Conservation (phyloP, 2,888 invertebrate genomes). For the Bellardia pandia region DNA sequence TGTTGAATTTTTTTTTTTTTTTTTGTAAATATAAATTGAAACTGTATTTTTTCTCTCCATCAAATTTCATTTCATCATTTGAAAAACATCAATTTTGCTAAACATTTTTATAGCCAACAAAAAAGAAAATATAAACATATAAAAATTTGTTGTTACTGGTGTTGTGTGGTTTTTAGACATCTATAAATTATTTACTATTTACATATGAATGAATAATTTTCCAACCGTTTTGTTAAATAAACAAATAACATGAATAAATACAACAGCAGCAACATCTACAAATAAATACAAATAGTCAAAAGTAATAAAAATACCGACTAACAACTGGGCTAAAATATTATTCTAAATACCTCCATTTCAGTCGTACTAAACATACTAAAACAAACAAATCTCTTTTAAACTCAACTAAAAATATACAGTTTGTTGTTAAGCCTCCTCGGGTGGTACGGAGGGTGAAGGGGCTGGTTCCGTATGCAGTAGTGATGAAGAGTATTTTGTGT, state of each 20-base stretch:
- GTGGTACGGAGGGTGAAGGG: too few species aligned
- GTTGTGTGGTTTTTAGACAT: conserved; percentile 47
- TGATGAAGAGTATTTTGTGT: not conserved
- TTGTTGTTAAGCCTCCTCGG: not conserved
- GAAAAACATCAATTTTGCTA: conserved; percentile 4
- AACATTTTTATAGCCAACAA: not conserved
- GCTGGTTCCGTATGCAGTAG: not conserved
- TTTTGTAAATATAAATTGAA: not conserved
- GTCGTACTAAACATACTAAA: conserved; percentile 7
- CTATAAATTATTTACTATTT: conserved; percentile 67
- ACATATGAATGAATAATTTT: conserved; percentile 66
- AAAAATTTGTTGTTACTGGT: not conserved
- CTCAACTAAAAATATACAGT: not conserved
- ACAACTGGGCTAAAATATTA: not conserved
- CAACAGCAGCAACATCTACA: not conserved
- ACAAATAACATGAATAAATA: conserved; percentile 45
- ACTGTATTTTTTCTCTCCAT: not conserved
- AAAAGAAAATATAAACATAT: not conserved
- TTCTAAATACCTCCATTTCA: not conserved
- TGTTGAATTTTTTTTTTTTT: not conserved
- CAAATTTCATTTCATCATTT: conserved; percentile 29
- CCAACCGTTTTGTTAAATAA: conserved; percentile 65
- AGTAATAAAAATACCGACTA: not conserved
- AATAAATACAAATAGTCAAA: conserved; percentile 1
- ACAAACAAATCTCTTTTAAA: conserved; percentile 51